These are phyloP conservation scores for Champsocephalus esox DNA, from an alignment of 2,797 vertebrate genomes.

Conservation along the genomic window DNA sequence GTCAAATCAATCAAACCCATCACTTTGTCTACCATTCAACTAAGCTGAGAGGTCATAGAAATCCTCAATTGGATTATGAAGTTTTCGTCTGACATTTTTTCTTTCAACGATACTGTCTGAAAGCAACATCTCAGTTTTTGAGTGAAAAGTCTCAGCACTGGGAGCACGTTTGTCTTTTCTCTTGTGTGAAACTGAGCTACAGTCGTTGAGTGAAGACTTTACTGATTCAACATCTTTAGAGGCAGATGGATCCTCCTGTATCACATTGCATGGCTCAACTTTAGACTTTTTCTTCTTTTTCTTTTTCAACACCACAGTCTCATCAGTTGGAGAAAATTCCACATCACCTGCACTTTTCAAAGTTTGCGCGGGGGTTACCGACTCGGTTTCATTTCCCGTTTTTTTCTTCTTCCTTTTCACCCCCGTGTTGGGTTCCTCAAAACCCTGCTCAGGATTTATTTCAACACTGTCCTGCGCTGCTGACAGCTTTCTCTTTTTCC, in stretches of 20 bases:
- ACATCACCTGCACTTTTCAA: neutral
- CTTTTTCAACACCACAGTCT: slow-evolving; percentile 5
- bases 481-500: slow-evolving; percentile 37
- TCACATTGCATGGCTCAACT: neutral
- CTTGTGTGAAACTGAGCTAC: neutral
- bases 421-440: neutral
- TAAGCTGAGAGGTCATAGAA: neutral
- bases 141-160: neutral
- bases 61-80: slow-evolving; percentile 20
- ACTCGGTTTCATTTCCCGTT: neutral
- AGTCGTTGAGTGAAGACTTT: neutral
- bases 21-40: neutral
- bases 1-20: neutral
- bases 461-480: neutral
- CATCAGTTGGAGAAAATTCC: neutral
- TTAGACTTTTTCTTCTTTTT: slow-evolving; percentile 21
- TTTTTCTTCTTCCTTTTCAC: slow-evolving; percentile 33
- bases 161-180: neutral
- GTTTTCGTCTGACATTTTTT: slow-evolving; percentile 14
- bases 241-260: neutral
- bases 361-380: neutral
- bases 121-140: neutral
- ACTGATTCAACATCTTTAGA: slow-evolving; percentile 5
- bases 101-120: neutral
- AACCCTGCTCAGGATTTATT: neutral